phyloP scores from a whole-genome alignment of 2,888 invertebrate species.

The Platycnemis pennipes region DNA sequence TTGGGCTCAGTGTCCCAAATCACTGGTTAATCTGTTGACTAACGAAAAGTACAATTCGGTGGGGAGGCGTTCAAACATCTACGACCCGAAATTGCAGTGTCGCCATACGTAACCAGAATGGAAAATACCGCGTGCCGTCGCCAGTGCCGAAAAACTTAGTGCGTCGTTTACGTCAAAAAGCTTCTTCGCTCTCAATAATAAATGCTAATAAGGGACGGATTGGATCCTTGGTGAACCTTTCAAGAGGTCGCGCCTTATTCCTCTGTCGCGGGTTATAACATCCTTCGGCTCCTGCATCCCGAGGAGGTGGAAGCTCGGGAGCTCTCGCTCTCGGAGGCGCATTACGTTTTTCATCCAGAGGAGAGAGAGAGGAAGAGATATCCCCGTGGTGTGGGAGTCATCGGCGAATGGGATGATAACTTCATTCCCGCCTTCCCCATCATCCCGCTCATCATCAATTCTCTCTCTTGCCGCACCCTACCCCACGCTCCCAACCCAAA shows the following conservation, averaged over 20 bases:
- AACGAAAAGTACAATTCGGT: no score
- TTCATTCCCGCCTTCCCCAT: constrained; percentile 60
- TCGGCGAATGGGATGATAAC: constrained; percentile 63
- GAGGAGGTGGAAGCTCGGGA: not conserved
- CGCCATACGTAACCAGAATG: no score
- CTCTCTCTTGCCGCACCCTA: constrained; percentile 31
- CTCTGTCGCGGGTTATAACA: not conserved
- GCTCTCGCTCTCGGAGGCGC: not conserved
- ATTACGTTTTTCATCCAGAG: constrained; percentile 53
- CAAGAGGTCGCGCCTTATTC: not conserved
- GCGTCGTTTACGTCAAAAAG: constrained; percentile 1
- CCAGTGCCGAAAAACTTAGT: not conserved
- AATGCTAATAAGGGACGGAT: constrained; percentile 27
- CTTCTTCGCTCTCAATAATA: constrained; percentile 1
- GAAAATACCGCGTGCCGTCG: not conserved
- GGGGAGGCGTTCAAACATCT: no score
- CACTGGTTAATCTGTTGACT: no score
- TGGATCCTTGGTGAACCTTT: constrained; percentile 1
- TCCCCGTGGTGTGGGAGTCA: constrained; percentile 11
- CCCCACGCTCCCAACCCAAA: not conserved
- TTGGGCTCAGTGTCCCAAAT: no score
- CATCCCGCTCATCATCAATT: constrained; percentile 63
- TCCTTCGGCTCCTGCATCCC: not conserved
- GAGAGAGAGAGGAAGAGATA: not conserved
- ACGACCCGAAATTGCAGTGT: no score